phyloP scores from a whole-genome alignment of 2,113 vertebrate genomes.

The Riparia riparia region DNA sequence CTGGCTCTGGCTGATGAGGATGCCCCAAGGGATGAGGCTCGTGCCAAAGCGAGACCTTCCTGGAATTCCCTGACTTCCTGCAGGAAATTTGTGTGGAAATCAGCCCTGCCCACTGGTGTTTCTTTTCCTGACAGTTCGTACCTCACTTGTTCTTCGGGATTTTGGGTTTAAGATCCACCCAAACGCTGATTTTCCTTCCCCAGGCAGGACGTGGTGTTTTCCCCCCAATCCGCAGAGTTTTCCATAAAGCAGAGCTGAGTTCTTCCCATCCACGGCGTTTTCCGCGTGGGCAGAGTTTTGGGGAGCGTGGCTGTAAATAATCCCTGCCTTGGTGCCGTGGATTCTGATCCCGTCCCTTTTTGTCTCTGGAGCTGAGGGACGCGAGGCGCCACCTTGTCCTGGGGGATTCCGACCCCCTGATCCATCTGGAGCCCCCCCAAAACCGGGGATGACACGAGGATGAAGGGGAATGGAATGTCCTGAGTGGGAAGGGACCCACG shows the following conservation, averaged over 20 bases:
- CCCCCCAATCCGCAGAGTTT: fast-evolving
- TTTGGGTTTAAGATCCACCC: neutral
- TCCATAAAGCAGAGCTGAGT: neutral
- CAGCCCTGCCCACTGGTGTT: neutral
- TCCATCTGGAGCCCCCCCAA: neutral
- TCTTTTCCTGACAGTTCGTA: neutral
- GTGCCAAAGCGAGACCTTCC: fast-evolving
- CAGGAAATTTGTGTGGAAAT: neutral
- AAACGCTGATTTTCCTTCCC: fast-evolving
- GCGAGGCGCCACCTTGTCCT: fast-evolving
- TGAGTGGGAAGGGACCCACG: neutral
- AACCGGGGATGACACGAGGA: fast-evolving
- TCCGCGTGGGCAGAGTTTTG: neutral
- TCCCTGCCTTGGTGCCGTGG: neutral
- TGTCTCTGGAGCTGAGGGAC: neutral
- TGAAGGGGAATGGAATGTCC: neutral
- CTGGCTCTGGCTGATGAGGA: neutral
- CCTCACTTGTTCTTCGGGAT: neutral
- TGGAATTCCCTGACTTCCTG: neutral
- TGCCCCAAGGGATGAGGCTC: neutral
- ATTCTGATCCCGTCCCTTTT: fast-evolving
- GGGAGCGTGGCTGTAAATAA: neutral
- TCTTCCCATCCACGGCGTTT: neutral
- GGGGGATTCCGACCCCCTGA: too few species aligned
- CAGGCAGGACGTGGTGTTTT: fast-evolving